These are phyloP conservation scores for Aradophagus sp. DNA, from an alignment of 1,140 invertebrate genomes.

Conservation along the genomic window DNA sequence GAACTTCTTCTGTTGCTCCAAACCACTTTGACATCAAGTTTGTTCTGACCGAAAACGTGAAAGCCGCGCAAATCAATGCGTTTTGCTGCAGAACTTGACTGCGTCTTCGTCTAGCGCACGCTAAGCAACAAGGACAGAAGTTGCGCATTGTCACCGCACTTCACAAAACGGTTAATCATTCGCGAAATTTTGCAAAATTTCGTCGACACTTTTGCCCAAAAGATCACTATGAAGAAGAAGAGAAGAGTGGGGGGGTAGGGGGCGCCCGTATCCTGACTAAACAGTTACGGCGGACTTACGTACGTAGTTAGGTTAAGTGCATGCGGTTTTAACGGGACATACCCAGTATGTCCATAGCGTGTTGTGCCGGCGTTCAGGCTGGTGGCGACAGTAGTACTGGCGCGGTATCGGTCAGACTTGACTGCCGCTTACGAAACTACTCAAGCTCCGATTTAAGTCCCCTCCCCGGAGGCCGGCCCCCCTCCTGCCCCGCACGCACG, in stretches of 20 bases:
- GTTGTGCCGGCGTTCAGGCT: slow-evolving; percentile 70
- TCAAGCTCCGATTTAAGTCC: slow-evolving; percentile 56
- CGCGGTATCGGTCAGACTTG: slow-evolving; percentile 71
- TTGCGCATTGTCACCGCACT: no score
- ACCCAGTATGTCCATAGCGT: slow-evolving; percentile 75
- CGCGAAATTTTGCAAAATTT: no score
- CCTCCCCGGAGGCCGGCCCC: slow-evolving; percentile 33
- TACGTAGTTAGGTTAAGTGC: slow-evolving; percentile 63
- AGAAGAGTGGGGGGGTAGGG: background rate
- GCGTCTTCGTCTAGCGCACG: no score
- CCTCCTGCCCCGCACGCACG: slow-evolving; percentile 19
- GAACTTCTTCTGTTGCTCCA: no score
- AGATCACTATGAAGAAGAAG: no score
- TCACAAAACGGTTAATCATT: no score
- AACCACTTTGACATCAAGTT: no score
- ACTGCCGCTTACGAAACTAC: slow-evolving; percentile 65
- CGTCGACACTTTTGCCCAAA: no score
- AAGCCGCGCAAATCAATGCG: no score
- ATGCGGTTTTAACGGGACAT: slow-evolving; percentile 72
- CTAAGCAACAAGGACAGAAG: no score
- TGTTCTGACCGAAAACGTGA: no score
- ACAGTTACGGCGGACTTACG: slow-evolving; percentile 53
- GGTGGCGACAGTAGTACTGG: slow-evolving; percentile 74
- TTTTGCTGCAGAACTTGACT: no score
- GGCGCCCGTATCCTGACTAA: slow-evolving; percentile 43